Base-by-base conservation (phyloP, 2,797 vertebrate species). In the Aplochiton taeniatus region DNA sequence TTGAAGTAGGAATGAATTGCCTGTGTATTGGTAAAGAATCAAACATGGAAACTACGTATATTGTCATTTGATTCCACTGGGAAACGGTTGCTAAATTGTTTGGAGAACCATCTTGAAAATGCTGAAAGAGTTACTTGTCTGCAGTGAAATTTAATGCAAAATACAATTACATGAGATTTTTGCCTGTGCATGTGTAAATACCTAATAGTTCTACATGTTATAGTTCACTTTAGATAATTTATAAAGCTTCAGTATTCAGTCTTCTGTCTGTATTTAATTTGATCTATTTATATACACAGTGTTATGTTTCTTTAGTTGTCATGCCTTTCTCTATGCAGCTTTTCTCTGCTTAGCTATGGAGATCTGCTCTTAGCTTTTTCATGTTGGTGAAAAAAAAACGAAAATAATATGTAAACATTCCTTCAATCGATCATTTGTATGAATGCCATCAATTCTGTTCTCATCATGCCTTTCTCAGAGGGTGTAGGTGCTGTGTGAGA, bases 201-300 rank as follows among this genome's bases (percentile, higher is more conserved):
- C 77, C 78, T 84, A 85, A 85, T 89, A 90, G 85, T 77, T 65
- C 79, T 85, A 84, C 80, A 82, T 72, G 70, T 77, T 77, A 85
- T 88, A 84, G 82, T 80, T 73, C 83, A 84, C 83, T 73, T 65
- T 89, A 86, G 86, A 86, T 92, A 90, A 92, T 92, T 93, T 93
- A 93, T 90, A 88, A 88, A 85, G 80, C 88, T 79, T 85, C 94
- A 97, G 94, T 98, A 95, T 98, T 96, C 93, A 91, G 88, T 90
- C 90, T 93, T 91, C 73, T 85, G 79, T 93, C 93, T 91, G 94
- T 98, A 97, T 98, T 98, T 97, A 98, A 98, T 96, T 96, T 93
- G 90, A 92, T 93, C 91, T 94, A 93, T 94, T 94, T 94, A 93
- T 93, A 90, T 92, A 91, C 91, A 80, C 86, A 95, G 96, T 97